phyloP scores from a whole-genome alignment of 2,888 invertebrate genomes.

The Hypomecis punctinalis region DNA sequence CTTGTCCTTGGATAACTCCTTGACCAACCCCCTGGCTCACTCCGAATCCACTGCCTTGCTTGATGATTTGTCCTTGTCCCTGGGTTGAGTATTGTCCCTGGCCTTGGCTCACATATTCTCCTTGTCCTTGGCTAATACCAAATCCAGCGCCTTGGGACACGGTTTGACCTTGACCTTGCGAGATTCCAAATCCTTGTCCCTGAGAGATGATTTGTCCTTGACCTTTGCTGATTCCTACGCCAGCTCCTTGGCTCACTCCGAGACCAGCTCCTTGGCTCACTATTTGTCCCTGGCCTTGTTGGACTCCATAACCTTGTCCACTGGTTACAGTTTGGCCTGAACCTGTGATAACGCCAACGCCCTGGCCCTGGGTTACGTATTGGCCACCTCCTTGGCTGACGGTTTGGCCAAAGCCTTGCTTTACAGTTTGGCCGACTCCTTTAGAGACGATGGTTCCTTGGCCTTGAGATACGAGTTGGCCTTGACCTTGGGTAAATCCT shows the following conservation, averaged over 20 bases:
- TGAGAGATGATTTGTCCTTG: slow-evolving; percentile 37
- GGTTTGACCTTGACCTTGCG: slow-evolving; percentile 31
- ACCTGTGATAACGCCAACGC: slow-evolving; percentile 35
- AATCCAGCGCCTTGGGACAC: slow-evolving; percentile 43
- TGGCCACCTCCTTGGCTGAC: slow-evolving; percentile 42
- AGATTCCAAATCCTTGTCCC: slow-evolving; percentile 38
- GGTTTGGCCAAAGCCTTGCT: slow-evolving; percentile 42
- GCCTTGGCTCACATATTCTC: slow-evolving; percentile 24
- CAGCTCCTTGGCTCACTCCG: slow-evolving; percentile 41
- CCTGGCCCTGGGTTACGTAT: slow-evolving; percentile 41
- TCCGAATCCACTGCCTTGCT: slow-evolving; percentile 19
- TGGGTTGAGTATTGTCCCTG: no score
- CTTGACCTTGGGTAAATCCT: slow-evolving; percentile 43
- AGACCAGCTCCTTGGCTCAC: slow-evolving; percentile 42
- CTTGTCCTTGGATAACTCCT: slow-evolving; percentile 30
- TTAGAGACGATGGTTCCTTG: slow-evolving; percentile 39
- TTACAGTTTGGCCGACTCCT: slow-evolving; percentile 38
- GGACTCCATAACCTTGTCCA: slow-evolving; percentile 37
- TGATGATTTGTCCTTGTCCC: slow-evolving; percentile 14
- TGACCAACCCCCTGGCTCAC: slow-evolving; percentile 32
- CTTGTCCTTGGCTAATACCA: slow-evolving; percentile 30
- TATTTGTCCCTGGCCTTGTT: slow-evolving; percentile 37
- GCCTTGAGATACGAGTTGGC: slow-evolving; percentile 35
- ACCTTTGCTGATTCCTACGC: slow-evolving; percentile 34
- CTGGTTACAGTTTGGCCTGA: slow-evolving; percentile 36